Conservation (phyloP, 2,888 invertebrate genomes). For the Amblyteles armatorius region DNA sequence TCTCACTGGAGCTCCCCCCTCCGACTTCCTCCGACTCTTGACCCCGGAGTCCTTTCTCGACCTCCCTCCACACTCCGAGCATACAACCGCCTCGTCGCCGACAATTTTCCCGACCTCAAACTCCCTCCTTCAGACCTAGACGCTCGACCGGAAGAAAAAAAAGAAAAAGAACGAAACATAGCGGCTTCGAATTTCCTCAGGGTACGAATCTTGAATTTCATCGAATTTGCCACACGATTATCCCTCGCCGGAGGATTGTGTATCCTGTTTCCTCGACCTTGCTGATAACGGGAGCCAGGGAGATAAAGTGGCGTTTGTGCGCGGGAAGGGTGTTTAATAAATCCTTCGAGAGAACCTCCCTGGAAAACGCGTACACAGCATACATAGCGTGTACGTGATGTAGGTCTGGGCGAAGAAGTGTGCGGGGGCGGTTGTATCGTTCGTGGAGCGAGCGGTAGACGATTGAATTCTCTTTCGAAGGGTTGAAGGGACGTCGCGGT, state of each 20-base stretch:
- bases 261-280: background rate
- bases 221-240: conserved; percentile 36
- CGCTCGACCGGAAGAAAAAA: background rate
- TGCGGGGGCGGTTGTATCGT: background rate
- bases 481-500: conserved; percentile 35
- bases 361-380: conserved; percentile 30
- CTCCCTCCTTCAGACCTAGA: background rate
- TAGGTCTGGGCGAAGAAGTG: conserved; percentile 10
- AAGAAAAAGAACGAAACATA: background rate
- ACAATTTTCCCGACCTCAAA: conserved; percentile 3
- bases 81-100: conserved; percentile 2
- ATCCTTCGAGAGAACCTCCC: conserved; percentile 32
- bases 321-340: conserved; percentile 39
- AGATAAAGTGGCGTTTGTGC: background rate
- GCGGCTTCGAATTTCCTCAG: background rate
- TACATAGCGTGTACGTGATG: conserved; percentile 14
- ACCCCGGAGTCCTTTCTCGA: conserved; percentile 15
- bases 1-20: background rate
- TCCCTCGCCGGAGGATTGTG: conserved; percentile 25
- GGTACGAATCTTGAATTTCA: conserved; percentile 32
- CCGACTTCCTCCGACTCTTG: conserved; percentile 15
- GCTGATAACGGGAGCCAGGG: background rate
- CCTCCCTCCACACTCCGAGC: background rate
- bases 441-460: conserved; percentile 42
- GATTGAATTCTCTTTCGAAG: conserved; percentile 65